phyloP scores from a whole-genome alignment of 2,797 vertebrate genomes.

The Sternarchorhynchus goeldii region DNA sequence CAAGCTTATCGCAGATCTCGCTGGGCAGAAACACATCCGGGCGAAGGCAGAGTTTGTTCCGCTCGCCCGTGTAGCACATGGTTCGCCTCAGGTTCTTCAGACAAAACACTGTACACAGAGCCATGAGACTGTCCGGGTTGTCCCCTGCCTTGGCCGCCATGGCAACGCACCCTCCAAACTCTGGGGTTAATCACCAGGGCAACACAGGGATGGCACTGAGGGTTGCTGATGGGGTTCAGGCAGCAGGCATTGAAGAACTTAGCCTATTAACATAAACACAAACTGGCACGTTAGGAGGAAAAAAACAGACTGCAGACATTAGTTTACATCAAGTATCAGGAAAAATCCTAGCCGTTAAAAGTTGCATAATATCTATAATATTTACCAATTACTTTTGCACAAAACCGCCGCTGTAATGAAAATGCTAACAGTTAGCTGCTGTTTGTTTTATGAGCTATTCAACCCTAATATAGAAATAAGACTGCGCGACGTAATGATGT shows the following conservation, averaged over 20 bases:
- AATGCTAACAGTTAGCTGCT: too few relatives aligned
- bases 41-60: slow-evolving; percentile 84
- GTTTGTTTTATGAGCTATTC: too few relatives aligned
- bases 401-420: too few relatives aligned
- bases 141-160: slow-evolving; percentile 94
- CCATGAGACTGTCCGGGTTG: slow-evolving; percentile 91
- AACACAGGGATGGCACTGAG: slow-evolving; percentile 54
- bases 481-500: too few relatives aligned
- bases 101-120: slow-evolving; percentile 89
- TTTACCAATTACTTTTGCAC: not conserved
- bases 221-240: not conserved
- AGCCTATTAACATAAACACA: not conserved
- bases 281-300: too few relatives aligned
- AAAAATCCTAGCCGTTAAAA: too few relatives aligned
- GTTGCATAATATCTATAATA: too few relatives aligned
- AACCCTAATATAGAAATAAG: too few relatives aligned
- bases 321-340: not conserved
- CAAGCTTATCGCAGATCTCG: slow-evolving; percentile 95
- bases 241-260: slow-evolving; percentile 23
- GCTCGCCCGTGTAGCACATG: slow-evolving; percentile 89
- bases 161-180: slow-evolving; percentile 58
- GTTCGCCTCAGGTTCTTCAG: slow-evolving; percentile 92
- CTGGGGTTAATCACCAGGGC: slow-evolving; percentile 56
- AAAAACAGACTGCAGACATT: not conserved
- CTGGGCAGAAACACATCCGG: slow-evolving; percentile 95